Conservation (phyloP, 2,888 invertebrate species). For the Hoplodrina blanda region DNA sequence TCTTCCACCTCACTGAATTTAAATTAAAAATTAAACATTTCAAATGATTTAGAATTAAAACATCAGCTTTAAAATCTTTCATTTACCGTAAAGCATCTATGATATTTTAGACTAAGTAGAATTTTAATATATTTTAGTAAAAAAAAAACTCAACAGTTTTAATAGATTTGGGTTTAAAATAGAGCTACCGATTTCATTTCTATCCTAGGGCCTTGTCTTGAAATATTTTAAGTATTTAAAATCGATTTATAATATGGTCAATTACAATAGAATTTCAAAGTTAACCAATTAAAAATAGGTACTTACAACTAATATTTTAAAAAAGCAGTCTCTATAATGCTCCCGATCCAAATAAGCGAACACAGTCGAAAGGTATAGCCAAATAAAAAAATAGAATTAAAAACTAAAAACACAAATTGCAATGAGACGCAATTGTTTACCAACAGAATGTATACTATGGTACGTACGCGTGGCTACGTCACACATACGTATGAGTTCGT, state of each 20-base stretch:
- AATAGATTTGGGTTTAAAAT: conserved; percentile 3
- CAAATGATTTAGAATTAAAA: conserved; percentile 32
- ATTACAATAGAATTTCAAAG: background rate
- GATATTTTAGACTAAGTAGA: conserved; percentile 27
- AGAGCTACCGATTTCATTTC: background rate
- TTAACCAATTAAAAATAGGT: background rate
- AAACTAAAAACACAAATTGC: conserved; percentile 58
- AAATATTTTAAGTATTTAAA: conserved; percentile 2
- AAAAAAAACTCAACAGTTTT: conserved; percentile 2
- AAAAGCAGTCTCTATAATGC: background rate
- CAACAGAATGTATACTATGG: conserved; percentile 85
- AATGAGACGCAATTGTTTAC: conserved; percentile 86
- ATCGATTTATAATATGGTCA: no score
- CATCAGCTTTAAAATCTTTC: conserved; percentile 32
- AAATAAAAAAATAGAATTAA: conserved; percentile 41
- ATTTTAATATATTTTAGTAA: background rate
- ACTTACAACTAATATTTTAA: background rate
- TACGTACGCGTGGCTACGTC: conserved; percentile 82
- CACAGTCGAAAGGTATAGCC: conserved; percentile 2
- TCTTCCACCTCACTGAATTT: conserved; percentile 31
- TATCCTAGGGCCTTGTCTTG: background rate
- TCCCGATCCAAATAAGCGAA: background rate
- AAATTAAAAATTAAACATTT: conserved; percentile 27
- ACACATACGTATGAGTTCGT: conserved; percentile 88
- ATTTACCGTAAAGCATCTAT: conserved; percentile 12